Conservation (phyloP, 2,888 invertebrate species). For the Gonocerus acuteangulatus region DNA sequence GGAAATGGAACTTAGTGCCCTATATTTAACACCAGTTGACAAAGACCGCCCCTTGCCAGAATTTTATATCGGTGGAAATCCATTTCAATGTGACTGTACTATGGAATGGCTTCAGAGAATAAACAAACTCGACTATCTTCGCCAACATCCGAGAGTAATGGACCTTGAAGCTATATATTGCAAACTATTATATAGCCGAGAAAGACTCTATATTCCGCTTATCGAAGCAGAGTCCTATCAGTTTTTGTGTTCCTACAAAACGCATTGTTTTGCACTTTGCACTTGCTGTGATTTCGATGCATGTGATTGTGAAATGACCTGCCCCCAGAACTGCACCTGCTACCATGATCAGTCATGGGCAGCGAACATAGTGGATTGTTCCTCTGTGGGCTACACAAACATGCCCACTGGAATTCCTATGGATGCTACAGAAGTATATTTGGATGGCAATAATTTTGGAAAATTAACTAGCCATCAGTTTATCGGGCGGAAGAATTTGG, state of each 20-base stretch:
- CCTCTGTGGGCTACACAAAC: conserved; percentile 67
- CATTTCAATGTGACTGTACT: conserved; percentile 88
- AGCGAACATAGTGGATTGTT: conserved; percentile 87
- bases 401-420: conserved; percentile 85
- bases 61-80: conserved; percentile 90
- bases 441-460: conserved; percentile 85
- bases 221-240: conserved; percentile 80
- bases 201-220: conserved; percentile 74
- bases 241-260: conserved; percentile 85
- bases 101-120: conserved; percentile 93
- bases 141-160: conserved; percentile 85
- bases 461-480: conserved; percentile 82
- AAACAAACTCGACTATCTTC: conserved; percentile 70
- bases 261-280: conserved; percentile 88
- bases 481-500: conserved; percentile 82
- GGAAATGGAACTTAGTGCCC: conserved; percentile 79
- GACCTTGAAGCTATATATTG: conserved; percentile 84
- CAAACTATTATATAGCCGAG: conserved; percentile 74
- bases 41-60: conserved; percentile 69
- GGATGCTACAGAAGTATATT: conserved; percentile 90
- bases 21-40: conserved; percentile 68
- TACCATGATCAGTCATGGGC: conserved; percentile 92
- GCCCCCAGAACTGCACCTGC: conserved; percentile 87
- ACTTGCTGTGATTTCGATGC: conserved; percentile 95
- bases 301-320: conserved; percentile 96